A percentile compares a stretch with the other conserved stretches of the same genome.
Evolutionary conservation across 2,888 invertebrate species (phyloP).

Genomic region (Lomographa bimaculata): DNA sequence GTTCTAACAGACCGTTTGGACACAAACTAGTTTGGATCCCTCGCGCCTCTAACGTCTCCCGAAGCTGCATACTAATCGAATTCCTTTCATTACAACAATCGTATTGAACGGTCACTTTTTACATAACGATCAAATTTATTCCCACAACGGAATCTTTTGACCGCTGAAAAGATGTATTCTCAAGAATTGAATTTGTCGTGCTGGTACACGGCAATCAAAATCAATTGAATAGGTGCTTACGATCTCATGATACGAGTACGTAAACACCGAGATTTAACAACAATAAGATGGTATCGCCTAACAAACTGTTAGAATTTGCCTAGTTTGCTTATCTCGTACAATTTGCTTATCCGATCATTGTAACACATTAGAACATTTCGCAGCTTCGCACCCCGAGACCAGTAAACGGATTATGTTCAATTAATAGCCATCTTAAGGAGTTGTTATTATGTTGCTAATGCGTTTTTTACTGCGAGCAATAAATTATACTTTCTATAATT

Average conservation of each 20-base stretch:
- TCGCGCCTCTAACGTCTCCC: slow-evolving; percentile 50
- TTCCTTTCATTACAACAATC: slow-evolving; percentile 66
- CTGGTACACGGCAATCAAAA: slow-evolving; percentile 26
- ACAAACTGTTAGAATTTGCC: slow-evolving; percentile 5
- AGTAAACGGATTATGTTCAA: slow-evolving; percentile 27
- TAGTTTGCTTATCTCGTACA: slow-evolving; percentile 2
- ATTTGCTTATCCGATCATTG: too few relatives aligned
- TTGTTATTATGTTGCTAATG: slow-evolving; percentile 47
- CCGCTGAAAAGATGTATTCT: slow-evolving; percentile 20
- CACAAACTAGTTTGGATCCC: slow-evolving; percentile 77
- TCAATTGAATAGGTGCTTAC: slow-evolving; percentile 29
- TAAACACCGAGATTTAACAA: slow-evolving; percentile 14
- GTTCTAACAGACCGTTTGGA: slow-evolving; percentile 68
- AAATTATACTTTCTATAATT: slow-evolving; percentile 72
- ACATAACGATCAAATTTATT: slow-evolving; percentile 47
- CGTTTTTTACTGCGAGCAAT: slow-evolving; percentile 53
- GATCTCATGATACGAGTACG: slow-evolving; percentile 10
- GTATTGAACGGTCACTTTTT: slow-evolving; percentile 65
- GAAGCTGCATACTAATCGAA: slow-evolving; percentile 75
- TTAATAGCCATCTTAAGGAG: slow-evolving; percentile 32
- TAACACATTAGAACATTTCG: too few relatives aligned
- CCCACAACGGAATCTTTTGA: slow-evolving; percentile 30
- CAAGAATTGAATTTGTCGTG: slow-evolving; percentile 22
- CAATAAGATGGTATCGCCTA: slow-evolving; percentile 16
- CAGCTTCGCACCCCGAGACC: slow-evolving; percentile 3